Base-by-base conservation (phyloP, 2,888 invertebrate species). In the Limnephilus auricula region DNA sequence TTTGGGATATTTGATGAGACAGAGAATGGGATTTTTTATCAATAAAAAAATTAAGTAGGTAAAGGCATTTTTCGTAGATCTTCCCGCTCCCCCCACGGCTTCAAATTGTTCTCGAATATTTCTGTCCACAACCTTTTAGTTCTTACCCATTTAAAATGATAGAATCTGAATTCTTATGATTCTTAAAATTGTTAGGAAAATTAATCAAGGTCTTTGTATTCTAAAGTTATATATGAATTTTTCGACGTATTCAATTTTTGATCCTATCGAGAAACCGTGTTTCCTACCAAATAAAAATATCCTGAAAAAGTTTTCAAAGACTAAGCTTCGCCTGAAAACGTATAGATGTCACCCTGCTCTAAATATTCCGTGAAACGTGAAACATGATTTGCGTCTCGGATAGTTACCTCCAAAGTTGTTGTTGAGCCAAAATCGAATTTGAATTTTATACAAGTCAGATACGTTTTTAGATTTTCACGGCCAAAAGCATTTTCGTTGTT, bases 301-400 rank as follows among this genome's bases (percentile, higher is more conserved):
- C 5, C 18, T 15, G 25, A 31, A 82, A 80, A 15, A 82, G 32
- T 32, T 82, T 32, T 82, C 80, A 65, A 18, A 15, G 80, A 82
- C n/a, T 25, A 25, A 84, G 37, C 84, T 84, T 84, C 84, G 34
- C 40, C 34, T n/a, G 84, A 84, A 84, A 37, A 37, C 25, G 84
- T 37, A n/a, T 9, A 84, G 84, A 84, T 84, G 84, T 84, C 84
- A 18, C 84, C 84, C 34, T 2, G 65, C 65, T 65, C 32, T 80
- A 30, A 18, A 15, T 80, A 80, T 80, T 80, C 18, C 32, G 13
- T 13, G 30, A 80, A 80, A 80, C 15, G 65, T 80, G 31, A 80
- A 80, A 65, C n/a, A 32, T 31, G 80, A 80, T 80, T 80, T 32
- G 80, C 80, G 80, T 32, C 80, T 32, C 32, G 80, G 80, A 80